Evolutionary conservation across 2,888 invertebrate genomes (phyloP), one percentile per base, ranked within the genome.

Genomic region (Rhingia rostrata): DNA sequence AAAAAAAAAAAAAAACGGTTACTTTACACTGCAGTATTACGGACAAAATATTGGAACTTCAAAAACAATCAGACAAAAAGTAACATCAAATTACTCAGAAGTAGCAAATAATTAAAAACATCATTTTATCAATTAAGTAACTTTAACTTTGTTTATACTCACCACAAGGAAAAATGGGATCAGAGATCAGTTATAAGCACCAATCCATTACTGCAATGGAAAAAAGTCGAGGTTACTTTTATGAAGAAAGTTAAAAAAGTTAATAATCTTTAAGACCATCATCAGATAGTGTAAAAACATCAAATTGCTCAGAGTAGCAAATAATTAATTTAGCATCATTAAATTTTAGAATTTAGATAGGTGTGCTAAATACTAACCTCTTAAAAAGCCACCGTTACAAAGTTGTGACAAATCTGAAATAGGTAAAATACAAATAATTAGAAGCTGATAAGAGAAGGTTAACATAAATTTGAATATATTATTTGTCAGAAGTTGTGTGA

Each of bases 291-390:
- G 9, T 35, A n/a, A 47, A 9, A 53, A 66, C 70, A 78, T 78
- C 78, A 78, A 61, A 32, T 6, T 10, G 6, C 56, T 78, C 78
- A 70, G 78, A 78, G 70, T 78, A 78, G 70, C 78, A 78, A 78
- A 78, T 78, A 79, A 78, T 61, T 51, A 30, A 43, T 10, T 22
- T 7, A 79, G 45, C 72, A 72, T 79, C 72, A 79, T 64, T 58
- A 22, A n/a, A 35, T 7, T 32, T 22, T 4, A 53, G 9, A 5
- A 6, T 6, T 43, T 5, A 39, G 1, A 33, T 12, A 6, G 9
- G 3, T 12, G 14, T 51, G 10, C 10, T 30, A 12, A 22, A 22
- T 37, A 47, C 54, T 58, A 43, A 53, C 41, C 61, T 51, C 1
- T 32, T 9, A 22, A 2, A 22, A 22, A 22, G 22, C 22, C 22